Conservation (phyloP, 2,797 vertebrate species). For the Enteromius anoplus region DNA sequence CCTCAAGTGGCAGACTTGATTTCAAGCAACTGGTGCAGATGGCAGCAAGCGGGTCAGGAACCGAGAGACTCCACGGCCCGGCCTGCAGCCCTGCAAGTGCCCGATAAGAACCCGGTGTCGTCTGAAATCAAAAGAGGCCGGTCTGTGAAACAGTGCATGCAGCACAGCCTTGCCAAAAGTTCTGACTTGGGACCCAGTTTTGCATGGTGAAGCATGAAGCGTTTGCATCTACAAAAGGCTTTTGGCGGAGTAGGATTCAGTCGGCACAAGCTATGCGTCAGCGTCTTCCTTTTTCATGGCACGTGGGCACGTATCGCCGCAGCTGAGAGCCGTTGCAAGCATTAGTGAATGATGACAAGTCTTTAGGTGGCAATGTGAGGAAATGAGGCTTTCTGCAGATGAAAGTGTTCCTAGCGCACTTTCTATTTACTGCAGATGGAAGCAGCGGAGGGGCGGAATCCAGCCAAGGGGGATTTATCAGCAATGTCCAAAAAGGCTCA, state of each 20-base stretch:
- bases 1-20: slow-evolving; percentile 43
- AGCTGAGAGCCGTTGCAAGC: slow-evolving; percentile 39
- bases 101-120: slow-evolving; percentile 41
- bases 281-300: slow-evolving; percentile 16
- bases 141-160: slow-evolving; percentile 29
- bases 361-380: slow-evolving; percentile 58
- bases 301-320: slow-evolving; percentile 21
- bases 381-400: slow-evolving; percentile 56
- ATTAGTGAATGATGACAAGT: slow-evolving; percentile 62
- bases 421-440: slow-evolving; percentile 46
- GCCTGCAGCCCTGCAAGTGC: slow-evolving; percentile 21
- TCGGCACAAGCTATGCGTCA: not conserved
- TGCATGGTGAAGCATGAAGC: not conserved
- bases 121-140: slow-evolving; percentile 19
- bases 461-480: slow-evolving; percentile 55
- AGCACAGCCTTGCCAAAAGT: slow-evolving; percentile 1
- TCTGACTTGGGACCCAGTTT: slow-evolving; percentile 13
- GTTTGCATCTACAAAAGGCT: slow-evolving; percentile 7
- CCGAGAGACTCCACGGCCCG: slow-evolving; percentile 8
- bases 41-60: slow-evolving; percentile 42
- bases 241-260: slow-evolving; percentile 22
- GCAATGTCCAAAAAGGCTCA: slow-evolving; percentile 49
- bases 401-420: slow-evolving; percentile 50
- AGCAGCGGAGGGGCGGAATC: slow-evolving; percentile 25
- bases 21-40: slow-evolving; percentile 59